A percentile compares a stretch with the other conserved stretches of the same genome.
Conservation (phyloP, 2,888 invertebrate genomes). For the Sabatieria punctata region DNA sequence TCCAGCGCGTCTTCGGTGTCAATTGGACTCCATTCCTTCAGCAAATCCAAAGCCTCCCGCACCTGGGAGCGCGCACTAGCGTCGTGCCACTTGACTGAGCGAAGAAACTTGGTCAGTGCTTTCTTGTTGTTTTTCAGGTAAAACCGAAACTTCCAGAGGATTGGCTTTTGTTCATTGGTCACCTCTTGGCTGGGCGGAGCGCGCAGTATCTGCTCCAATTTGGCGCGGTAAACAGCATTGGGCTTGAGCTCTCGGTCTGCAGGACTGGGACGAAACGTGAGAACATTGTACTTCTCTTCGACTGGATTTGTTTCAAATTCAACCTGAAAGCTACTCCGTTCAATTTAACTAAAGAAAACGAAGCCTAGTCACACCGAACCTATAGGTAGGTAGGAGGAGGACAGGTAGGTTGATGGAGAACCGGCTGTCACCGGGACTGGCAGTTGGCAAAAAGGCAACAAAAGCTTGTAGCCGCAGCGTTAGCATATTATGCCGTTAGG, state of each 20-base stretch:
- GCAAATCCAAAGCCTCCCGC: constrained; percentile 50
- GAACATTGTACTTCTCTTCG: constrained; percentile 85
- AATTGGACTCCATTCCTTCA: constrained; percentile 83
- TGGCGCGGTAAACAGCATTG: constrained; percentile 67
- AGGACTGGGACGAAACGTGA: constrained; percentile 75
- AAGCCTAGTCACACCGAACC: neutral
- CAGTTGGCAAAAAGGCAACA: too few species aligned
- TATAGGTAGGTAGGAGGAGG: constrained; percentile 17
- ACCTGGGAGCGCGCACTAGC: constrained; percentile 14
- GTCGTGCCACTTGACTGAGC: constrained; percentile 94
- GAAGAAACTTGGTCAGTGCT: constrained; percentile 86
- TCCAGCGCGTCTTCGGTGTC: constrained; percentile 97
- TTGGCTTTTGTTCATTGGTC: constrained; percentile 77
- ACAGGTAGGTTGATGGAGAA: too few species aligned
- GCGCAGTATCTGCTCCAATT: constrained; percentile 54
- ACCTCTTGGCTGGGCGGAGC: constrained; percentile 72
- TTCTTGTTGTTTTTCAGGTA: constrained; percentile 25
- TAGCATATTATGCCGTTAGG: too few species aligned
- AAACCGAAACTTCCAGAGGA: constrained; percentile 68
- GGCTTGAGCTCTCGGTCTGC: constrained; percentile 87
- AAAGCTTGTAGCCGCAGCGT: too few species aligned
- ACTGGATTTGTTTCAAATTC: constrained; percentile 69
- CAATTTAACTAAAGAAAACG: neutral
- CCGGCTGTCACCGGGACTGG: too few species aligned
- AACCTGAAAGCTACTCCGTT: constrained; percentile 12